Conservation (phyloP, 1,140 invertebrate species). For the Ceratina japonica region DNA sequence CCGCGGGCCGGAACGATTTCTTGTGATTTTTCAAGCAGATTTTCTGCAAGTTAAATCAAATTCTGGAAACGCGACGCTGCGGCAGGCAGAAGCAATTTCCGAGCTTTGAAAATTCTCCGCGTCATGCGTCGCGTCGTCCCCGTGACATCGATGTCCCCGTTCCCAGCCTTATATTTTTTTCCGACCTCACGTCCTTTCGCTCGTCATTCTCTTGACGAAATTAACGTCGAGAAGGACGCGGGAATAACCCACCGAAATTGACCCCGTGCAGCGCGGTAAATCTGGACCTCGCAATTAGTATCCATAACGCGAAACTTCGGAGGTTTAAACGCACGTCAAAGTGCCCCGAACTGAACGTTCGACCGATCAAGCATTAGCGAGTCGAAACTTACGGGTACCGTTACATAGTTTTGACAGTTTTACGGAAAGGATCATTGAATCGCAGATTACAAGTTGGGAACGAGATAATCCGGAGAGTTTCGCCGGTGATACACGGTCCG, state of each 20-base stretch:
- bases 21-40: conserved; percentile 43
- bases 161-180: not conserved
- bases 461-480: conserved; percentile 7
- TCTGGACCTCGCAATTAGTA: too few relatives aligned
- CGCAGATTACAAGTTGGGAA: conserved; percentile 19
- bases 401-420: not conserved
- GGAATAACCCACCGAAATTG: too few relatives aligned
- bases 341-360: too few relatives aligned
- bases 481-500: not conserved
- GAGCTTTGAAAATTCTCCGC: conserved; percentile 22
- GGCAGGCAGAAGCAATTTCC: conserved; percentile 7
- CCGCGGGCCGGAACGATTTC: not conserved
- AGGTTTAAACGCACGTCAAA: too few relatives aligned
- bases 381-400: not conserved
- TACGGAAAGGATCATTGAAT: not conserved
- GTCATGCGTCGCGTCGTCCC: not conserved
- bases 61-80: not conserved
- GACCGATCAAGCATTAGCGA: too few relatives aligned
- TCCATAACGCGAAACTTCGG: too few relatives aligned
- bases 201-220: too few relatives aligned
- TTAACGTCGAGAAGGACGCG: too few relatives aligned
- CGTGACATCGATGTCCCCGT: not conserved
- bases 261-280: too few relatives aligned
- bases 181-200: not conserved
- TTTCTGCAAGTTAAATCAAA: conserved; percentile 31